Evolutionary conservation across 37 sponge, comb jelly and placozoan genomes (phyloP), one percentile per base, ranked within the genome.

Genomic region (Beroe ovata): DNA sequence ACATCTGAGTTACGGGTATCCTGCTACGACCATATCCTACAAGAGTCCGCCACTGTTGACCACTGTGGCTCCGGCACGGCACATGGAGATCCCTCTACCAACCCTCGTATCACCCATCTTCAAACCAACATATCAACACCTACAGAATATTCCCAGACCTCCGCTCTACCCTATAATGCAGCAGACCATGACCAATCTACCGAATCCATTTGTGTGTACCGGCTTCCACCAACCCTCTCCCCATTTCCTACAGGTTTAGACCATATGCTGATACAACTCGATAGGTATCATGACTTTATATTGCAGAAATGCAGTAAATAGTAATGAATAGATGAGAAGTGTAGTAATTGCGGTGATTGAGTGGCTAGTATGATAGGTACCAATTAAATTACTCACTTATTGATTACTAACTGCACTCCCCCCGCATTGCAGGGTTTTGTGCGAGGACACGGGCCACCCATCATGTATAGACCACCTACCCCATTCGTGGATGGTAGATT

Each of bases 121-220:
- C 36, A 66, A 34, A 25, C 69, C 69, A 0, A 66, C 69, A 2
- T 66, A 66, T 18, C 69, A 66, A 0, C 69, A 32, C 69, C 69
- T 47, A 11, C 54, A 47, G 54, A 47, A 47, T 11, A 11, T 47
- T 6, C 54, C 54, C 54, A 47, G 54, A 47, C 54, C 54, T 47
- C 54, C 54, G 54, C 54, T 47, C 54, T 47, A 47, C 54, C 54
- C 54, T 11, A 47, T 47, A 16, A 47, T 47, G 6, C 54, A 47
- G 54, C 54, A 47, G 54, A 47, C 54, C 11, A 11, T 47, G 54
- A 11, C 54, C 54, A 47, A 47, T 11, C 6, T 47, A 6, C 54
- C 54, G 11, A 47, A 47, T 11, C 54, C 54, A 6, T 47, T 47
- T 11, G 54, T 47, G 11, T 6, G 6, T 6, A 11, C 11, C 11